Evolutionary conservation across 2,888 invertebrate species (phyloP), one percentile per base, ranked within the genome.

Genomic region (Cataglyphis altisquamis): DNA sequence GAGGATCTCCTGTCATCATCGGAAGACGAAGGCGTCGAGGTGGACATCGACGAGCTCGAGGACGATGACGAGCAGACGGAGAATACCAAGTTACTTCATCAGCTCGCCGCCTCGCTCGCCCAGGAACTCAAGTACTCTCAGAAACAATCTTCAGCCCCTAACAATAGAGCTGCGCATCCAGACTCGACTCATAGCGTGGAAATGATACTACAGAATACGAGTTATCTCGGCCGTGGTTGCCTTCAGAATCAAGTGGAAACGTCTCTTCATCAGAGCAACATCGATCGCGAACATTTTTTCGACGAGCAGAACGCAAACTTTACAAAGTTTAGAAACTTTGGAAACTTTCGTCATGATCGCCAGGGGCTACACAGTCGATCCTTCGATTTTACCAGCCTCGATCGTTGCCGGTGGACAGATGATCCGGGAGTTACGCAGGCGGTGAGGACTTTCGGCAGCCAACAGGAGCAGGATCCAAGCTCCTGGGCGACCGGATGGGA

Each of bases 1-100:
- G 93, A 92, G 57, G 55, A 86, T 18, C 48, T 87, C 21, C 89
- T 87, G 12, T 93, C 92, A 0, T 90, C 90, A 8, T 93, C 93
- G 8, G 94, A 94, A 77, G 94, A 94, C 86, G 94, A 94, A 75
- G 94, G 94, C 0, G 94, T 94, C 3, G 94, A 94, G 55, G 88
- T 93, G 45, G 94, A 94, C 86, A 84, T 91, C 29, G 92, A 91
- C 5, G 92, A 92, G 60, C 88, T 87, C 78, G 89, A 89, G 45
- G 88, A 88, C 18, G 90, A 87, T 0, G 84, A 86, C 5, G 91
- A 83, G 3, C 87, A 88, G 21, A 80, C 85, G 74, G 73, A 88
- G 29, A 93, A 92, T 63, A 84, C 90, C 45, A 91, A 90, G 70
- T 85, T 94, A 5, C 86, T 94, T 6, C 92, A 92, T 21, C 92